Base-by-base conservation (phyloP, 2,797 vertebrate species). In the Microtus obscurus region DNA sequence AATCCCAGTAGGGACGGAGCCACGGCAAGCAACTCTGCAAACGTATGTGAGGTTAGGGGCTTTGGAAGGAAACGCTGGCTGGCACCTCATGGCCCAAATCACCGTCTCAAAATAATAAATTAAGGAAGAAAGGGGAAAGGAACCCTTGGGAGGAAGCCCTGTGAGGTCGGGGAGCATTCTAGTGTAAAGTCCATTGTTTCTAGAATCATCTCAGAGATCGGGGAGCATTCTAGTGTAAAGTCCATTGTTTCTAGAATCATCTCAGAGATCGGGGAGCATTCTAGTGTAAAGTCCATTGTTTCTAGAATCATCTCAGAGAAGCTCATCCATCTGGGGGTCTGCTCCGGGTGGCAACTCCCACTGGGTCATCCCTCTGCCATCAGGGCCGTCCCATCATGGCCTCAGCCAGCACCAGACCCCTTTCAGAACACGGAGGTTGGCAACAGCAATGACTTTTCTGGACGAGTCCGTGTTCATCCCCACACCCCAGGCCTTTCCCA, bases 1-100 rank as follows among this genome's bases (percentile, higher is more conserved):
- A 56, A 40, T 56, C 94, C 93, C 90, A 95, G 8, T 3, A 95
- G 87, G 90, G 93, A 95, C 0, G 77, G 79, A 95, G 80, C 90
- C 95, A 94, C 69, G 87, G 90, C 89, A 92, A 96, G 71, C 2
- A 71, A 94, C 63, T 78, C 51, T 13, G 85, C 76, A 95, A 96
- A 97, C 43, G 48, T 83, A 89, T 29, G 63, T 86, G 97, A 96
- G 85, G 91, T 86, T 87, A 95, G 96, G 82, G 74, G 95, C 95
- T 86, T 77, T 45, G 85, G 83, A 93, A 79, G 85, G 69, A 94
- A 51, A 67, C 79, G 37, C 19, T 59, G 21, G 81, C 77, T 56
- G 90, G 67, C 45, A 87, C 81, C 89, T 80, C 63, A 83, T 91
- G 56, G 37, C 97, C 94, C 77, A 93, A 93, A 97, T 97, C 92